Percentiles rank a stretch among this genome's conserved stretches.
phyloP scores from a whole-genome alignment of 2,113 vertebrate species.

The Bubalus kerabau region DNA sequence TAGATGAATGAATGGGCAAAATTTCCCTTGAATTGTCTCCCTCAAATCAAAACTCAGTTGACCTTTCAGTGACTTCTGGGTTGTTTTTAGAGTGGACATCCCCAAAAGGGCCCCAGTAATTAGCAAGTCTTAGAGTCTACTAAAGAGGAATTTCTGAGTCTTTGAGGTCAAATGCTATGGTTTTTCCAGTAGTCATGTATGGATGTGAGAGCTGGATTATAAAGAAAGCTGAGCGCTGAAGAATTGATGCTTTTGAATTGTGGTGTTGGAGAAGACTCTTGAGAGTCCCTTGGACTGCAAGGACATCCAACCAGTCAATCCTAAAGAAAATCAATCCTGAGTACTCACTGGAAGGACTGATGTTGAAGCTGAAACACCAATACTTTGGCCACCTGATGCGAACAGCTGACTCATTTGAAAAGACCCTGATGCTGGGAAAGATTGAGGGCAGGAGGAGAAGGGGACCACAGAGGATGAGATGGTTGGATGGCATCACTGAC shows the following conservation, averaged over 20 bases:
- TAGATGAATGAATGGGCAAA: neutral
- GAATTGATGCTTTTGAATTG: neutral
- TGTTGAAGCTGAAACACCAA: neutral
- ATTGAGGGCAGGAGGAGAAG: neutral
- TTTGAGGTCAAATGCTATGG: neutral
- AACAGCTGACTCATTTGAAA: neutral
- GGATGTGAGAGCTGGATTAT: neutral
- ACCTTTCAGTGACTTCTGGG: neutral
- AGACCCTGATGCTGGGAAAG: neutral
- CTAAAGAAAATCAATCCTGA: neutral
- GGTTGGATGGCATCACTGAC: neutral
- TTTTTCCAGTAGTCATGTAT: neutral
- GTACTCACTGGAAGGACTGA: neutral
- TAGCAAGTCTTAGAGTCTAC: neutral
- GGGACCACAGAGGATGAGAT: neutral
- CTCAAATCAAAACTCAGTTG: neutral
- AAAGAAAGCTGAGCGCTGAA: neutral
- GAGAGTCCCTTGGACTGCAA: neutral
- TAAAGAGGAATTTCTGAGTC: neutral
- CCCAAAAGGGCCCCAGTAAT: neutral
- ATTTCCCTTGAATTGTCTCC: neutral
- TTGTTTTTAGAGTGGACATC: neutral
- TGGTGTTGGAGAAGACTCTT: neutral
- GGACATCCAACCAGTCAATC: neutral
- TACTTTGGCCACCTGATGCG: neutral